phyloP scores from a whole-genome alignment of 92 coral and sea anemone species.

The Siderastrea radians region DNA sequence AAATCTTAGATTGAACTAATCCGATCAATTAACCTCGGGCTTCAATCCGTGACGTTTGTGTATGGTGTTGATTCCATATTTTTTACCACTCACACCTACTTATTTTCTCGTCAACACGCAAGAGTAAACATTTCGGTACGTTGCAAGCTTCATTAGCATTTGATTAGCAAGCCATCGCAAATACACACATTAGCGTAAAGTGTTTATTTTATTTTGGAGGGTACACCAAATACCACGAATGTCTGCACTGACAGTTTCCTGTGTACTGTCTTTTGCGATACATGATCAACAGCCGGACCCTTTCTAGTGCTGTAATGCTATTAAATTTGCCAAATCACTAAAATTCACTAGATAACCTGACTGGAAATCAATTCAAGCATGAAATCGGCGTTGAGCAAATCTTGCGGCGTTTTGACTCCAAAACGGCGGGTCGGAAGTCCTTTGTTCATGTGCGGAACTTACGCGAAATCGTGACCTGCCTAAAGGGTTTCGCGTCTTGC shows the following conservation, averaged over 20 bases:
- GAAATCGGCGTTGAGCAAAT: not conserved
- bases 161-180: constrained; percentile 1
- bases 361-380: constrained; percentile 14
- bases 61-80: constrained; percentile 19
- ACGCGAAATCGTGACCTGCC: not conserved
- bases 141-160: constrained; percentile 8
- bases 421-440: constrained; percentile 48
- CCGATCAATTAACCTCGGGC: constrained; percentile 41
- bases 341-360: not conserved
- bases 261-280: constrained; percentile 32
- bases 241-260: constrained; percentile 48
- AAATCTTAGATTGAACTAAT: constrained; percentile 26
- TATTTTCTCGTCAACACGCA: constrained; percentile 4
- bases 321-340: constrained; percentile 19
- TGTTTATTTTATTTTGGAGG: constrained; percentile 22
- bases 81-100: not conserved
- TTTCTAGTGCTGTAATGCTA: constrained; percentile 27
- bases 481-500: not conserved
- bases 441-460: constrained; percentile 10
- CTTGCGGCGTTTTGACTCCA: constrained; percentile 14
- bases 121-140: constrained; percentile 4
- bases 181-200: constrained; percentile 16
- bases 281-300: constrained; percentile 1
- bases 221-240: constrained; percentile 29
- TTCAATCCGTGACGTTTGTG: constrained; percentile 10